Conservation (phyloP, 1,140 invertebrate genomes). For the Pseudomyrmex flavicornis region DNA sequence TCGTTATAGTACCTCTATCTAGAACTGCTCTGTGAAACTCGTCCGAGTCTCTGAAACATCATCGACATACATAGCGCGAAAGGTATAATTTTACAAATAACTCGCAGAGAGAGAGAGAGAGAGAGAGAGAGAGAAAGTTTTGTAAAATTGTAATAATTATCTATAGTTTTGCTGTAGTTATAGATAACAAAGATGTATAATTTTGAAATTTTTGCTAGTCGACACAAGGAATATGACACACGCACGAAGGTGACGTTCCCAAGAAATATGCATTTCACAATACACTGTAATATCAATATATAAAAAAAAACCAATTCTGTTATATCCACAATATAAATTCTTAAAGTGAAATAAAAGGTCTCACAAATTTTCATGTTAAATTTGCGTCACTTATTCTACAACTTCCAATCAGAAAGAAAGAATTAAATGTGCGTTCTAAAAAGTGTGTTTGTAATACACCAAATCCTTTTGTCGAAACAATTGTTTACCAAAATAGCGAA, state of each 20-base stretch:
- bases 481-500: too few species aligned
- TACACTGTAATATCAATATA: slow-evolving; percentile 4
- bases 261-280: too few species aligned
- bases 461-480: not conserved
- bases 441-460: slow-evolving; percentile 1
- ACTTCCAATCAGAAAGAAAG: not conserved
- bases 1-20: slow-evolving; percentile 64
- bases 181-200: too few species aligned
- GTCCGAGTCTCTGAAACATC: slow-evolving; percentile 22
- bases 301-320: slow-evolving; percentile 5
- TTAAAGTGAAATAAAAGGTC: slow-evolving; percentile 7
- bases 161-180: too few species aligned
- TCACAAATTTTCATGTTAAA: not conserved
- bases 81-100: slow-evolving; percentile 57
- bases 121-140: too few species aligned
- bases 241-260: too few species aligned
- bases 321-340: slow-evolving; percentile 13
- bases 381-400: not conserved
- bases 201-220: too few species aligned
- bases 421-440: not conserved
- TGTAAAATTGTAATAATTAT: too few species aligned
- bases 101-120: not conserved
- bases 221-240: too few species aligned
- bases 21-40: slow-evolving; percentile 2
- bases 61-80: slow-evolving; percentile 32